Evolutionary conservation across 2,797 vertebrate genomes (phyloP), one percentile per base, ranked within the genome.

Genomic region (Thripadectes ignobilis): DNA sequence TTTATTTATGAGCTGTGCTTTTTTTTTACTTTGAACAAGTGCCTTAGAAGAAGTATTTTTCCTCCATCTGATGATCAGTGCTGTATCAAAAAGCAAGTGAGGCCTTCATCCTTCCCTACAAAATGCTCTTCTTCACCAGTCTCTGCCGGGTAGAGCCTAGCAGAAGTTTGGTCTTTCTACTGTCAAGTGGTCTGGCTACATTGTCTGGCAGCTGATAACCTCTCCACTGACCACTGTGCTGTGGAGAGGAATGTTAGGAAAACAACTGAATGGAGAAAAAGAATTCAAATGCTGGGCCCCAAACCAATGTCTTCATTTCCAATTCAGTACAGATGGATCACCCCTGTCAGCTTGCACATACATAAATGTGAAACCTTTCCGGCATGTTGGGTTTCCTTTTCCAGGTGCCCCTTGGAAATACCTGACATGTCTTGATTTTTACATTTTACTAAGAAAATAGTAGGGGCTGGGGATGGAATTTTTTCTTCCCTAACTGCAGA

Each of bases 1-100:
- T 95, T 93, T 81, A 79, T 97, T 96, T 97, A 82, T 96, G 90
- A 97, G 85, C 89, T 94, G 66, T 91, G 92, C 12, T 10, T 76
- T 85, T 67, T 67, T 93, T 98, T 99, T 98, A 98, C 97, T 98
- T 97, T 97, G 85, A 99, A 99, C 98, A 99, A 99, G 99, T 99
- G 99, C 99, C 99, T 99, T 99, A 98, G 97, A 97, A 95, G 88
- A 97, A 96, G 93, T 93, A 95, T 94, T 96, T 97, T 97, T 89
- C 92, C 97, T 96, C 96, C 95, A 73, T 91, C 73, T 90, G 96
- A 96, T 97, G 96, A 97, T 95, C 95, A 96, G 90, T 93, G 91
- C 93, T 93, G 29, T 96, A 93, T 96, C 95, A 91, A 96, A 94
- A 84, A 91, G 91, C 54, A 96, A 96, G 92, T 90, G 96, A 97